Conservation (phyloP, 2,888 invertebrate genomes). For the Meteorus colon region DNA sequence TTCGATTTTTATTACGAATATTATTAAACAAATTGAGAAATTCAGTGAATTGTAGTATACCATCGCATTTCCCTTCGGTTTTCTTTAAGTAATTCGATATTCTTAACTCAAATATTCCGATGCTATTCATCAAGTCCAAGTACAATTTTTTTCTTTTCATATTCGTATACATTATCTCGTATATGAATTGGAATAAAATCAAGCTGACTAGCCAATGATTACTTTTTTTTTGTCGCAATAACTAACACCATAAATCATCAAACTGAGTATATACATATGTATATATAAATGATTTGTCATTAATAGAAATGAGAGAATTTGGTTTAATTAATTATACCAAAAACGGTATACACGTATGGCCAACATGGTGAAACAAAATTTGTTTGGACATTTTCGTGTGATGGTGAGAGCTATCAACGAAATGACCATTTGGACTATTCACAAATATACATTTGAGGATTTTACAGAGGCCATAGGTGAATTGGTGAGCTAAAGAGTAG, state of each 20-base stretch:
- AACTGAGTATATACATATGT: neutral
- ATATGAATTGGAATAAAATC: neutral
- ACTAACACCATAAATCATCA: neutral
- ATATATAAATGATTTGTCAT: neutral
- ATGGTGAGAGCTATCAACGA: conserved; percentile 70
- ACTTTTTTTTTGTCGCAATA: neutral
- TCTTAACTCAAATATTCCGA: too few species aligned
- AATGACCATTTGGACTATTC: conserved; percentile 67
- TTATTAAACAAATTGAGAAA: too few species aligned
- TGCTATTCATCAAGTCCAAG: too few species aligned
- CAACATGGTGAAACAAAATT: conserved; percentile 19
- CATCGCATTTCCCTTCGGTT: too few species aligned
- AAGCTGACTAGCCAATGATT: neutral
- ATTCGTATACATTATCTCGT: neutral
- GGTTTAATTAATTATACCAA: neutral
- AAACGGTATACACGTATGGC: neutral
- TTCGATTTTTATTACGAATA: too few species aligned
- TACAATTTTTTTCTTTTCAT: neutral
- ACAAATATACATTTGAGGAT: conserved; percentile 20
- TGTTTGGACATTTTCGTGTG: conserved; percentile 67
- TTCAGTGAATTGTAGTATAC: too few species aligned
- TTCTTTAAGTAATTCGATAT: too few species aligned
- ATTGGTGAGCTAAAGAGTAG: conserved; percentile 9
- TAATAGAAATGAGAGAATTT: neutral
- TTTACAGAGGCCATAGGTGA: conserved; percentile 32